Percentiles rank a stretch among this genome's conserved stretches.
phyloP scores from a whole-genome alignment of 92 coral and sea anemone genomes.

The Epizoanthus fatuus region DNA sequence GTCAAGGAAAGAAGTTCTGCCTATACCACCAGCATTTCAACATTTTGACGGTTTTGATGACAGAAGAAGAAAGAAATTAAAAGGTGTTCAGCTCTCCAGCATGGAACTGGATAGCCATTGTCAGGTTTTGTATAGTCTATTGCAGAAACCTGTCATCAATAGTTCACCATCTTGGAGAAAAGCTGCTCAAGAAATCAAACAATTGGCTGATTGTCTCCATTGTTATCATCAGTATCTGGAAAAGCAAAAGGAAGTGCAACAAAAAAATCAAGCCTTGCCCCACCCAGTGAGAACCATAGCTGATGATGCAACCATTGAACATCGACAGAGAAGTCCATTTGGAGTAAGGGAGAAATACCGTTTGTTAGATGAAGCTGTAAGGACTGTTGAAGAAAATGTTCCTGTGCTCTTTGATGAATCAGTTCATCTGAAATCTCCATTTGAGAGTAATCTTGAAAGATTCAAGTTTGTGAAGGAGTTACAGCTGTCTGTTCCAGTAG shows the following conservation, averaged over 20 bases:
- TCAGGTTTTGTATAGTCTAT: conserved; percentile 34
- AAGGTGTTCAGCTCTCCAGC: conserved; percentile 19
- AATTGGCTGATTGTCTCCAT: conserved; percentile 52
- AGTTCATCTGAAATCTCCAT: conserved; percentile 41
- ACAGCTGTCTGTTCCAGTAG: conserved; percentile 57
- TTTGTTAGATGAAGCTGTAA: conserved; percentile 55
- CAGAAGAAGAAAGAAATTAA: conserved; percentile 41
- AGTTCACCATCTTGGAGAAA: conserved; percentile 42
- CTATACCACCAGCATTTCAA: conserved; percentile 44
- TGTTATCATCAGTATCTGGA: conserved; percentile 35
- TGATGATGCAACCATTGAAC: conserved; percentile 42
- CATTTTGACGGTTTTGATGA: conserved; percentile 43
- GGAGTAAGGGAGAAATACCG: conserved; percentile 47
- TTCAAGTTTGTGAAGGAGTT: conserved; percentile 48
- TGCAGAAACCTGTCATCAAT: conserved; percentile 40
- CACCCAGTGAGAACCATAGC: conserved; percentile 48
- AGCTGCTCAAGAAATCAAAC: conserved; percentile 16
- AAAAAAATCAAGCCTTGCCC: conserved; percentile 18
- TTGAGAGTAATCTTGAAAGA: conserved; percentile 45
- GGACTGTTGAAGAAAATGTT: conserved; percentile 36
- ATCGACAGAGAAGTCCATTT: conserved; percentile 32
- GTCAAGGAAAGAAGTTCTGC: conserved; percentile 30
- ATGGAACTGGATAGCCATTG: conserved; percentile 43
- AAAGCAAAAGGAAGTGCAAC: conserved; percentile 22
- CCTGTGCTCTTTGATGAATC: conserved; percentile 62